Conservation (phyloP, 2,113 vertebrate species). For the Haemorhous mexicanus region DNA sequence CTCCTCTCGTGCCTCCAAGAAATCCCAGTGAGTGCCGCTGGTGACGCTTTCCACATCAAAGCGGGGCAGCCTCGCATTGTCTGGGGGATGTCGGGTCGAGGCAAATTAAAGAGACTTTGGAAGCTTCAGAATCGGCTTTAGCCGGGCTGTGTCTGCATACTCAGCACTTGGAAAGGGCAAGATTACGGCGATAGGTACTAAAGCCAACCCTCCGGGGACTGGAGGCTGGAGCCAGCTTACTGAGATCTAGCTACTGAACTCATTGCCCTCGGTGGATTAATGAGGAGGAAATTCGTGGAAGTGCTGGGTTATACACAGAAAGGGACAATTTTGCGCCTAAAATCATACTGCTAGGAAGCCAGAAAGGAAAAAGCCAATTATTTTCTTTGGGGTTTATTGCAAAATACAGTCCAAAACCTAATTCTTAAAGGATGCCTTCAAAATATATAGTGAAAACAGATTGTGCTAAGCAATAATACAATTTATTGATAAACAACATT, state of each 20-base stretch:
- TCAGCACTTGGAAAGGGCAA: neutral
- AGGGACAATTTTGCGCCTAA: neutral
- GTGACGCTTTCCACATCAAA: conserved; percentile 72
- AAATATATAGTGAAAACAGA: neutral
- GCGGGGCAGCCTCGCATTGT: conserved; percentile 27
- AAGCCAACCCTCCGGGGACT: neutral
- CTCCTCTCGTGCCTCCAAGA: conserved; percentile 42
- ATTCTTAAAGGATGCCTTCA: neutral
- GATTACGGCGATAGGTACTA: neutral
- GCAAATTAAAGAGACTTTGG: conserved; percentile 1
- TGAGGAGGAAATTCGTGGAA: neutral
- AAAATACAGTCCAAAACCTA: conserved; percentile 24
- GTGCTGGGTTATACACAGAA: neutral
- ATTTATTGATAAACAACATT: neutral
- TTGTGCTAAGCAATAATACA: conserved; percentile 24
- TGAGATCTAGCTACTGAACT: neutral
- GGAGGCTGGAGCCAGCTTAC: neutral
- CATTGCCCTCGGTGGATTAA: neutral
- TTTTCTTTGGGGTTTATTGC: conserved; percentile 51
- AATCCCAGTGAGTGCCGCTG: conserved; percentile 32
- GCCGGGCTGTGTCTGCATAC: neutral
- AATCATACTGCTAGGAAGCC: neutral
- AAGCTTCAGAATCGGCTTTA: neutral
- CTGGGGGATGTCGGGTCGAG: neutral
- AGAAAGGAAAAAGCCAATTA: neutral